Conservation (phyloP, 2,888 invertebrate genomes). For the Chrysolina haemoptera region DNA sequence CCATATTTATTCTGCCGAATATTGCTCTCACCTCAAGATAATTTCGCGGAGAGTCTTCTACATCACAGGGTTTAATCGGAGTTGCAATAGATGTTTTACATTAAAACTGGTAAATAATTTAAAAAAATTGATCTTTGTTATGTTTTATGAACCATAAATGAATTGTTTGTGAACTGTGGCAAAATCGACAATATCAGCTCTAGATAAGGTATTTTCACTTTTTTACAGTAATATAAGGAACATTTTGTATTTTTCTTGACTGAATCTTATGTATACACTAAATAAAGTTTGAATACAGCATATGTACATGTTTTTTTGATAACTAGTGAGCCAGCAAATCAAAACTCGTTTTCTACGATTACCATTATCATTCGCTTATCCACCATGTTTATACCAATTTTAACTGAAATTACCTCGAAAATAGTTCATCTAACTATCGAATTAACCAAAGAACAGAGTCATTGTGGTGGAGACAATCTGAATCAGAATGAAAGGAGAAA, state of each 20-base stretch:
- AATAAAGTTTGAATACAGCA: slow-evolving; percentile 6
- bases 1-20: neutral
- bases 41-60: neutral
- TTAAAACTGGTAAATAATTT: slow-evolving; percentile 6
- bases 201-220: slow-evolving; percentile 13
- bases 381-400: too few species aligned
- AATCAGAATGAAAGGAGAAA: too few species aligned
- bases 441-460: too few species aligned
- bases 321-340: too few species aligned
- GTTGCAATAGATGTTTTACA: slow-evolving; percentile 18
- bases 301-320: neutral
- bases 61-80: slow-evolving; percentile 16
- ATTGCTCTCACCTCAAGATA: slow-evolving; percentile 1
- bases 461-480: too few species aligned
- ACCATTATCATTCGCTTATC: too few species aligned
- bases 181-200: slow-evolving; percentile 15
- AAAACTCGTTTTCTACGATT: too few species aligned
- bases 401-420: too few species aligned
- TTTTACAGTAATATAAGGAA: slow-evolving; percentile 13
- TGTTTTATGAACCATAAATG: neutral
- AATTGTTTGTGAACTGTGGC: slow-evolving; percentile 15
- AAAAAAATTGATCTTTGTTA: slow-evolving; percentile 11
- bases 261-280: slow-evolving; percentile 10
- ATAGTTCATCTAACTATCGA: too few species aligned
- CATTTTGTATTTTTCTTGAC: slow-evolving; percentile 22